These are phyloP conservation scores for Dolichomitus sp. DNA, from an alignment of 2,888 invertebrate genomes.

Conservation along the genomic window DNA sequence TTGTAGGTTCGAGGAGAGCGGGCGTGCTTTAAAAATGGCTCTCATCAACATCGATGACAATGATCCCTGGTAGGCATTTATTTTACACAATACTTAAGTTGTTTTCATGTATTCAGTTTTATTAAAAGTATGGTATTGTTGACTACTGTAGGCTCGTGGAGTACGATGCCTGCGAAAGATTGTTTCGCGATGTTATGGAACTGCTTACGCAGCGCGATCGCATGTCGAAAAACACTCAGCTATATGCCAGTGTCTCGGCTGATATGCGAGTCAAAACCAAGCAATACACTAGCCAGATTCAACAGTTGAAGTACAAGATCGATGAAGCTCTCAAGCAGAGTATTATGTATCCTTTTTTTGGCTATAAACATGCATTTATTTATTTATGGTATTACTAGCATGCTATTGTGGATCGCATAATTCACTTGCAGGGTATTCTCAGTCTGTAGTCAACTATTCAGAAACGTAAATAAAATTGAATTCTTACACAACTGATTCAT, in stretches of 20 bases:
- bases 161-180: constrained; percentile 90
- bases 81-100: constrained; percentile 5
- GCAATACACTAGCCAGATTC: constrained; percentile 89
- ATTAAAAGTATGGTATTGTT: constrained; percentile 41
- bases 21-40: constrained; percentile 77
- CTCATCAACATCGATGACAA: constrained; percentile 82
- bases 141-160: constrained; percentile 88
- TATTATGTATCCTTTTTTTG: constrained; percentile 86
- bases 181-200: constrained; percentile 89
- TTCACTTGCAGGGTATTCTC: too few species aligned
- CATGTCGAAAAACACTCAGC: constrained; percentile 87
- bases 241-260: constrained; percentile 88
- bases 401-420: too few species aligned
- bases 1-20: constrained; percentile 6
- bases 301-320: constrained; percentile 88
- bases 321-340: constrained; percentile 86
- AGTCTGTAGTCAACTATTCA: too few species aligned
- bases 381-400: not conserved
- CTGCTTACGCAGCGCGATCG: constrained; percentile 88
- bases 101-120: constrained; percentile 11
- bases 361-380: not conserved
- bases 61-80: constrained; percentile 81
- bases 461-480: too few species aligned
- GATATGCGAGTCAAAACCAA: constrained; percentile 88
- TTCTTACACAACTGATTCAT: too few species aligned